Conservation (phyloP, 2,113 vertebrate genomes). For the Heloderma charlesbogerti region DNA sequence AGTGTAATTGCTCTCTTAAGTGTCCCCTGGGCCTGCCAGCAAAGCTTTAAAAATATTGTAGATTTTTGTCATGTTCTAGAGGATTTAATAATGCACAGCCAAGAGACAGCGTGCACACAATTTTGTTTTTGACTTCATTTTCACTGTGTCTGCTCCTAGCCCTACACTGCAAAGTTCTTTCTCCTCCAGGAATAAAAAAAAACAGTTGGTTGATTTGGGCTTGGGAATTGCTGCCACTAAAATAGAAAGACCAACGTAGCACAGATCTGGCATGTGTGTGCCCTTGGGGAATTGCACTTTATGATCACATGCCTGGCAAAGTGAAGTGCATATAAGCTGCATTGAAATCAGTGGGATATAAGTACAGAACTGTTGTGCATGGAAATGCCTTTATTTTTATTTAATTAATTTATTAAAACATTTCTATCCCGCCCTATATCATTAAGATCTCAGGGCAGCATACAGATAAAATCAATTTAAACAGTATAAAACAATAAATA, state of each 20-base stretch:
- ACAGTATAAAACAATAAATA: too few species aligned
- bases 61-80: neutral
- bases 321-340: neutral
- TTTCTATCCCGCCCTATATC: too few species aligned
- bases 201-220: neutral
- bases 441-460: too few species aligned
- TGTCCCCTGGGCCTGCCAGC: neutral
- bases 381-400: neutral
- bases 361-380: neutral
- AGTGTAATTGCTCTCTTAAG: neutral
- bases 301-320: slow-evolving; percentile 7
- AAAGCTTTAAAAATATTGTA: neutral
- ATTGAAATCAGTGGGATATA: neutral
- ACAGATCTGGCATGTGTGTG: neutral
- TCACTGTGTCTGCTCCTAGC: neutral
- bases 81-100: neutral
- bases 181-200: neutral
- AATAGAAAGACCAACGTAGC: neutral
- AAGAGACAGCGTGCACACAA: neutral
- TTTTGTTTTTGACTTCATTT: neutral
- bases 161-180: neutral
- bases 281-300: neutral
- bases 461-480: too few species aligned
- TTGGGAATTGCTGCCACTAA: neutral
- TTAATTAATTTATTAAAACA: too few species aligned